Evolutionary conservation across 1,140 invertebrate species (phyloP).

Genomic region (Eufriesea mexicana): DNA sequence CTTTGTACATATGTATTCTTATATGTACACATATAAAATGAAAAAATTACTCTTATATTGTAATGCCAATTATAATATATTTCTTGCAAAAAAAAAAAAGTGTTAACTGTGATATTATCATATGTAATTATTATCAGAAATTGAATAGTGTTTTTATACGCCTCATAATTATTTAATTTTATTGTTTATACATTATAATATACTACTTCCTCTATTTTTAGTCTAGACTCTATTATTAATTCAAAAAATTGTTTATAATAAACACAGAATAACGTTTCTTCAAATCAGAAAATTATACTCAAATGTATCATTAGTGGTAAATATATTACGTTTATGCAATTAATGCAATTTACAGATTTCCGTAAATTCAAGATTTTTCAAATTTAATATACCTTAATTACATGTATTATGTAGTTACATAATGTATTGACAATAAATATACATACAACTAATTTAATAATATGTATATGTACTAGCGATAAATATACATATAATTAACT

Average conservation of each 20-base stretch:
- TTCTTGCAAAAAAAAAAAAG: not conserved
- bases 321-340: slow-evolving; percentile 55
- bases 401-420: not conserved
- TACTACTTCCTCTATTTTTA: slow-evolving; percentile 13
- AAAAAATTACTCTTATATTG: not conserved
- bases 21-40: not conserved
- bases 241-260: slow-evolving; percentile 24
- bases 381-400: slow-evolving; percentile 29
- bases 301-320: slow-evolving; percentile 27
- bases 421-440: slow-evolving; percentile 49
- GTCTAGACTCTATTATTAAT: slow-evolving; percentile 23
- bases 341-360: slow-evolving; percentile 45
- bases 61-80: not conserved
- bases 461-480: slow-evolving; percentile 10
- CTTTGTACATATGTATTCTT: not conserved
- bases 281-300: slow-evolving; percentile 11
- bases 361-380: slow-evolving; percentile 31
- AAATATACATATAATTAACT: slow-evolving; percentile 58
- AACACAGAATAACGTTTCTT: not conserved
- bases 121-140: slow-evolving; percentile 44
- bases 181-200: slow-evolving; percentile 50
- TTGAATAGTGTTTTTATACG: slow-evolving; percentile 17
- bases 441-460: slow-evolving; percentile 49
- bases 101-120: not conserved
- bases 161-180: slow-evolving; percentile 50